Base-by-base conservation (phyloP, 2,797 vertebrate genomes). In the Buphagus erythrorhynchus region DNA sequence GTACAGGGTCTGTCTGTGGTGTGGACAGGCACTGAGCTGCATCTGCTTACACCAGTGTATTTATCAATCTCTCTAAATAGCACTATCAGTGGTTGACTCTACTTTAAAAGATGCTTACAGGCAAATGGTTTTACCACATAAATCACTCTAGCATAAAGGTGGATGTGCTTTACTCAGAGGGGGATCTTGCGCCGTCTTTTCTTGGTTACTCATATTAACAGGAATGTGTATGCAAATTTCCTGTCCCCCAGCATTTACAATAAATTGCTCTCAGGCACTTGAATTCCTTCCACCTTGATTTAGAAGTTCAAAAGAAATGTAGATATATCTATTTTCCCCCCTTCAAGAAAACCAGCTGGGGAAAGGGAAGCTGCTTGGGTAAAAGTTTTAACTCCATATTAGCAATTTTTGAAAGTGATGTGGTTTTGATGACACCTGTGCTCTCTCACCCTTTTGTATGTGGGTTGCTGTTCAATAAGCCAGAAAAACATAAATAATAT, bases 241-340 rank as follows among this genome's bases (percentile, higher is more conserved):
- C 11, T 40, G 8, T 62, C 38, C 65, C 43, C 54, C 10, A 57
- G 55, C 35, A 92, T 31, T 65, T 73, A 86, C 9, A 35, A 55
- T 42, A 78, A 81, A 65, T 62, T 90, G 79, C 76, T 86, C 33
- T 61, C 35, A 54, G 74, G 73, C 58, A 63, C 43, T 75, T 84
- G 86, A 90, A 68, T 10, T 24, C 33, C 15, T 90, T 92, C 79
- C 90, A 91, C 36, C 28, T 90, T 90, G 43, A 77, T 81, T 84
- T 48, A 78, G 40, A 88, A 65, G 66, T 84, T 96, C 58, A 94
- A 95, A 93, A 69, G 57, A 80, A 67, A 77, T 16, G 10, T 66
- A 68, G 69, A 77, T 85, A 16, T 11, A 13, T 46, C 29, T 35
- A 16, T 73, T 28, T 9, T 40, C 4, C 5, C 5, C 13, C 0